Evolutionary conservation across 2,888 invertebrate genomes (phyloP).

Genomic region (Drosophila limbata): DNA sequence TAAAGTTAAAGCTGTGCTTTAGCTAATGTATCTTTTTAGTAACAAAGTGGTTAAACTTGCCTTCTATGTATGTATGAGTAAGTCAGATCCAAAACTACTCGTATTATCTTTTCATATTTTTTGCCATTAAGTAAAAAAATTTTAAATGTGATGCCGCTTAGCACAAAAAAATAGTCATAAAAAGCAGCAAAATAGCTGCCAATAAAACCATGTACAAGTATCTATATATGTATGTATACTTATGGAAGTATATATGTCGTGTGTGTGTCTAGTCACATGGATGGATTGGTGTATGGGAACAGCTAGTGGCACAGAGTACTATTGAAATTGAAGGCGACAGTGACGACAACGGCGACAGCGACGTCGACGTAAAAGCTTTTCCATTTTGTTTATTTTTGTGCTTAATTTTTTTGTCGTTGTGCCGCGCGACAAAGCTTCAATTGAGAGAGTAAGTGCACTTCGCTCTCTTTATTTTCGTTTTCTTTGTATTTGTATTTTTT

Average conservation of each 20-base stretch:
- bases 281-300: constrained; percentile 37
- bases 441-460: constrained; percentile 48
- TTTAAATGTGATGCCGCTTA: constrained; percentile 23
- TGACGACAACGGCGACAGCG: constrained; percentile 48
- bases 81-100: constrained; percentile 5
- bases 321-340: constrained; percentile 77
- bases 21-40: not conserved
- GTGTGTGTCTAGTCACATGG: constrained; percentile 4
- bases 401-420: constrained; percentile 63
- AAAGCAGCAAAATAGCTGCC: constrained; percentile 59
- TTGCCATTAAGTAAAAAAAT: constrained; percentile 26
- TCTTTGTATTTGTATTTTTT: not conserved
- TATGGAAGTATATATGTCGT: constrained; percentile 14
- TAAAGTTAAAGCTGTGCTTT: not conserved
- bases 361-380: constrained; percentile 63
- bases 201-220: constrained; percentile 38
- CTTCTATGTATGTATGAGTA: not conserved
- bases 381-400: constrained; percentile 65
- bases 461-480: constrained; percentile 12
- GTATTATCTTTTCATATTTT: constrained; percentile 16
- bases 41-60: not conserved
- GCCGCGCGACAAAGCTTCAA: constrained; percentile 70
- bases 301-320: constrained; percentile 63
- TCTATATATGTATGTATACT: constrained; percentile 5
- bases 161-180: constrained; percentile 49